A percentile compares a stretch with the other conserved stretches of the same genome.
These are phyloP conservation scores for Isurus oxyrinchus DNA, from an alignment of 2,113 vertebrate genomes.

Conservation along the genomic window DNA sequence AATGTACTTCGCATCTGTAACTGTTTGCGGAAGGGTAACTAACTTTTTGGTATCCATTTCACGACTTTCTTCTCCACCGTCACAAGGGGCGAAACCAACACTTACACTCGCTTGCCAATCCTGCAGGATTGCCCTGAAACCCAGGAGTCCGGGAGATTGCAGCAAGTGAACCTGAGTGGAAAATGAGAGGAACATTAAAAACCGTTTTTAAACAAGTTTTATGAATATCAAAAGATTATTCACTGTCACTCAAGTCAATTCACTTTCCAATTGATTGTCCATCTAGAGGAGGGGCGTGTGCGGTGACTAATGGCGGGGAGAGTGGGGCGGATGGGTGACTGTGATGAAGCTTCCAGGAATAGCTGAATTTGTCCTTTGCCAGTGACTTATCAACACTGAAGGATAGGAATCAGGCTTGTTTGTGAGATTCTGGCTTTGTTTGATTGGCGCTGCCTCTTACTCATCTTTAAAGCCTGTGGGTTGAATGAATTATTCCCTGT, in stretches of 20 bases:
- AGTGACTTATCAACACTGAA: not conserved
- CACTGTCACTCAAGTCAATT: not conserved
- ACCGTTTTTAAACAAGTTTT: not conserved
- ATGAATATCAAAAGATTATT: not conserved
- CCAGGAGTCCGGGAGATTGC: not conserved
- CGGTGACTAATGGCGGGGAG: not conserved
- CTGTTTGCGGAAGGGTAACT: not conserved
- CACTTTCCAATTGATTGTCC: not conserved
- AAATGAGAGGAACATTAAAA: not conserved
- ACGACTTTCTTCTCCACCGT: not conserved
- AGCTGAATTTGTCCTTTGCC: not conserved
- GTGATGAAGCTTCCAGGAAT: not conserved
- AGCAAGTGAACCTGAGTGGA: not conserved
- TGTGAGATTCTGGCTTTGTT: not conserved
- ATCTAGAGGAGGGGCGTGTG: not conserved
- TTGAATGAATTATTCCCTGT: not conserved
- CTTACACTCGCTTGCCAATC: not conserved
- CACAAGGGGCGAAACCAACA: not conserved
- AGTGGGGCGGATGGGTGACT: not conserved
- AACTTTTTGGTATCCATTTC: not conserved
- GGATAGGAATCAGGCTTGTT: not conserved
- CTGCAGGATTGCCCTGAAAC: not conserved
- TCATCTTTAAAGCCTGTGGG: not conserved
- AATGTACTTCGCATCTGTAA: not conserved
- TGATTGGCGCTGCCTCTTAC: not conserved